Evolutionary conservation across 2,888 invertebrate species (phyloP).

Genomic region (Stenichneumon culpator): DNA sequence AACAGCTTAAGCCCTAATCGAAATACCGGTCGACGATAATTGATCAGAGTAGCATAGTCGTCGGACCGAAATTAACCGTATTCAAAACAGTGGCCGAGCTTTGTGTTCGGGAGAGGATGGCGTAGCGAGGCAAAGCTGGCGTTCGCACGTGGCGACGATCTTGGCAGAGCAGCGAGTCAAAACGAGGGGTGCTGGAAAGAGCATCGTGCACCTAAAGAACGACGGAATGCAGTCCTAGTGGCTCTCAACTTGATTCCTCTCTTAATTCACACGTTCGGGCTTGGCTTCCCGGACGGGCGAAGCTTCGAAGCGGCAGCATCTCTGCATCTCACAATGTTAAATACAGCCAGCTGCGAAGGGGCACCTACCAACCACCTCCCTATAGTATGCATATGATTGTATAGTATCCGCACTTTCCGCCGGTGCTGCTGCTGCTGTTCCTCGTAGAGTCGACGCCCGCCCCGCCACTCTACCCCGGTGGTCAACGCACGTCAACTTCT

Average conservation of each 20-base stretch:
- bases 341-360: constrained; percentile 19
- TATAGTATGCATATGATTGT: constrained; percentile 9
- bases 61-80: neutral
- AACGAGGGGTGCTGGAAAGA: constrained; percentile 34
- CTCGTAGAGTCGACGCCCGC: neutral
- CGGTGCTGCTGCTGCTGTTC: constrained; percentile 36
- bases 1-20: no score
- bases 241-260: constrained; percentile 84
- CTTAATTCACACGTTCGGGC: constrained; percentile 81
- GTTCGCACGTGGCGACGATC: constrained; percentile 40
- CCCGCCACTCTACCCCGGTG: neutral
- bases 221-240: constrained; percentile 84
- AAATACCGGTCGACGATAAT: no score
- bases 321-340: constrained; percentile 23
- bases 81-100: neutral
- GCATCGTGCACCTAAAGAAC: constrained; percentile 77
- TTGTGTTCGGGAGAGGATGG: constrained; percentile 12
- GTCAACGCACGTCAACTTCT: constrained; percentile 3
- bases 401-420: neutral
- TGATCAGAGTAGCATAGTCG: neutral
- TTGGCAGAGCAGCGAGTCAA: constrained; percentile 35
- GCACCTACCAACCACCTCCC: constrained; percentile 5
- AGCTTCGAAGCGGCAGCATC: constrained; percentile 12
- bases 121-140: constrained; percentile 24
- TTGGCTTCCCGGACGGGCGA: neutral